phyloP scores from a whole-genome alignment of 2,113 vertebrate genomes.

The Sitta europaea region DNA sequence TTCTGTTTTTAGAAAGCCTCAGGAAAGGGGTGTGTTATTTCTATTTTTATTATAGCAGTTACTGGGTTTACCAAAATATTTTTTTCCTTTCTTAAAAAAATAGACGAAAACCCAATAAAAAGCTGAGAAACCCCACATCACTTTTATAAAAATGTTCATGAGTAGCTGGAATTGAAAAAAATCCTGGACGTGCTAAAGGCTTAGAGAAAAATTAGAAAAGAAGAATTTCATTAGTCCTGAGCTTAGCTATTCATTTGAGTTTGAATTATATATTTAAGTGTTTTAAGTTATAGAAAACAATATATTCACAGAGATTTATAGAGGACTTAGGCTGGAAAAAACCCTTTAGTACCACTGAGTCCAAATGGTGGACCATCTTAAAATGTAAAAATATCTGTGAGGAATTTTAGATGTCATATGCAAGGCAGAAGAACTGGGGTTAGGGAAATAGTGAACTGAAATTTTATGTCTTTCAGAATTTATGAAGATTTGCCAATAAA shows the following conservation, averaged over 20 bases:
- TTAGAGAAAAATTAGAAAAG: background rate
- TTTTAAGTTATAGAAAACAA: background rate
- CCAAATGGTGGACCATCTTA: background rate
- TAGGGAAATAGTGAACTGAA: background rate
- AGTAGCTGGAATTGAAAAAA: background rate
- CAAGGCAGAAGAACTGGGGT: background rate
- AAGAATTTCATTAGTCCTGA: background rate
- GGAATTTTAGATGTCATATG: background rate
- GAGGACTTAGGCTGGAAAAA: background rate
- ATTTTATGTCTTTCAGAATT: background rate
- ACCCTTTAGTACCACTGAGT: background rate
- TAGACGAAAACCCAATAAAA: background rate
- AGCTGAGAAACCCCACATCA: fast-evolving
- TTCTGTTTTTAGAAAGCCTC: background rate
- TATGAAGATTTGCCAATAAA: background rate
- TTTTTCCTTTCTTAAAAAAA: background rate
- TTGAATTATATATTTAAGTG: background rate
- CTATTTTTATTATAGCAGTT: background rate
- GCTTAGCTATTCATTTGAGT: background rate
- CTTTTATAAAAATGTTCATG: background rate
- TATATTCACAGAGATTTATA: background rate
- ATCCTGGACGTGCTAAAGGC: background rate
- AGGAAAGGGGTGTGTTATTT: background rate
- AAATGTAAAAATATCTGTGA: background rate
- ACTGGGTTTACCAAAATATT: background rate